These are phyloP conservation scores for Scrobipalpa costella DNA, from an alignment of 2,888 invertebrate species.

Conservation along the genomic window DNA sequence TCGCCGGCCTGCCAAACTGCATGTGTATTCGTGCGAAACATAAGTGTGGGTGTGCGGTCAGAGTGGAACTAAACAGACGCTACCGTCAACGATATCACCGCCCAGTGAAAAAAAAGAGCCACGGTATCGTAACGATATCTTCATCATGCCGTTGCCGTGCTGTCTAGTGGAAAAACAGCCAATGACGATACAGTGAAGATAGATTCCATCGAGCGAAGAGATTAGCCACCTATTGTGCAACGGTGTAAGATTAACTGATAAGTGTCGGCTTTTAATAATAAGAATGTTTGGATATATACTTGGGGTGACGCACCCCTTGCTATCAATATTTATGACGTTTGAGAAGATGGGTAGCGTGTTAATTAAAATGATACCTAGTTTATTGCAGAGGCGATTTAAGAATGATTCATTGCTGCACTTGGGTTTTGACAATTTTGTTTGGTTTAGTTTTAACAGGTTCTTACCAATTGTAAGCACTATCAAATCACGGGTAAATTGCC, in stretches of 20 bases:
- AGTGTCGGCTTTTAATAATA: conserved; percentile 78
- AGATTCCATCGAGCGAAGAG: conserved; percentile 70
- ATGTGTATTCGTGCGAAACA: too few relatives aligned
- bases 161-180: conserved; percentile 44
- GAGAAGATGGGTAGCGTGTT: conserved; percentile 31
- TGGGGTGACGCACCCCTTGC: conserved; percentile 47
- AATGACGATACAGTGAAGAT: conserved; percentile 63
- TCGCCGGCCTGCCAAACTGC: too few relatives aligned
- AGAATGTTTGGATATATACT: conserved; percentile 62
- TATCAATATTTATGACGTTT: conserved; percentile 59
- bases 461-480: too few relatives aligned
- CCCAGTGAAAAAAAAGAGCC: too few relatives aligned
- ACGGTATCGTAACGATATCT: too few relatives aligned
- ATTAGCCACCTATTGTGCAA: conserved; percentile 72
- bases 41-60: too few relatives aligned
- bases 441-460: too few relatives aligned
- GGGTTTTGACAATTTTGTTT: conserved; percentile 2
- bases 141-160: too few relatives aligned
- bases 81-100: too few relatives aligned
- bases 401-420: conserved; percentile 7
- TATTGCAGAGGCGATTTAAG: background rate
- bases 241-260: conserved; percentile 80
- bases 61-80: too few relatives aligned
- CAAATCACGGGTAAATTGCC: too few relatives aligned
- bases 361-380: conserved; percentile 31